A percentile compares a stretch with the other conserved stretches of the same genome.
Evolutionary conservation across 53 echinoderm and acorn worm species (phyloP).

Genomic region (Paracentrotus lividus): DNA sequence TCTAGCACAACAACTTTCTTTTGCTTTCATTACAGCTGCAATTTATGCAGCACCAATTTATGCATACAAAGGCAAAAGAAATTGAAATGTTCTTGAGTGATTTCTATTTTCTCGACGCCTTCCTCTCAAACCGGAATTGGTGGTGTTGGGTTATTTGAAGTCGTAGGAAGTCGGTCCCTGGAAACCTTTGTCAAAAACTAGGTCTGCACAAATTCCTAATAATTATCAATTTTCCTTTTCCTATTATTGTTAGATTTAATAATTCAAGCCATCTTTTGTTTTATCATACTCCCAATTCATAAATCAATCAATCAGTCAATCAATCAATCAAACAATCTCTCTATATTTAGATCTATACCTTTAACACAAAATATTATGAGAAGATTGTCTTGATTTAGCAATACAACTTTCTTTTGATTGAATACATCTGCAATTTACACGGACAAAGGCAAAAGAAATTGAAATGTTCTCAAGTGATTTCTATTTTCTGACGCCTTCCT

Average conservation of each 20-base stretch:
- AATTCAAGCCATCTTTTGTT: too few species aligned
- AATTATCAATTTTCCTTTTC: too few species aligned
- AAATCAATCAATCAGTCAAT: neutral
- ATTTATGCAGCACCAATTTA: too few species aligned
- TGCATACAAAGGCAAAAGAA: neutral
- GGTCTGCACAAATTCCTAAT: too few species aligned
- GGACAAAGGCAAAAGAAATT: neutral
- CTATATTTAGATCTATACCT: neutral
- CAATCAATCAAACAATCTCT: neutral
- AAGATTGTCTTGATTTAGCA: neutral
- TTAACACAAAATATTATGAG: too few species aligned
- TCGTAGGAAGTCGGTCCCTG: neutral
- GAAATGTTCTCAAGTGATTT: neutral
- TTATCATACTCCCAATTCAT: too few species aligned
- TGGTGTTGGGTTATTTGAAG: constrained; percentile 1
- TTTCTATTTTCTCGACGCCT: neutral
- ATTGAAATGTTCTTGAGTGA: neutral
- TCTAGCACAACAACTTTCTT: neutral
- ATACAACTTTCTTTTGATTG: neutral
- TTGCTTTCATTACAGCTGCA: neutral
- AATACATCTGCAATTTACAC: constrained; percentile 8
- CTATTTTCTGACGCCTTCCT: constrained; percentile 1
- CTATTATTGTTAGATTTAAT: too few species aligned
- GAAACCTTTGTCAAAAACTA: too few species aligned
- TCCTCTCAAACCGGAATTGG: constrained; percentile 15